Percentiles rank a stretch among this genome's conserved stretches.
Conservation (phyloP, 2,113 vertebrate genomes). For the Pachypanchax playfairii region DNA sequence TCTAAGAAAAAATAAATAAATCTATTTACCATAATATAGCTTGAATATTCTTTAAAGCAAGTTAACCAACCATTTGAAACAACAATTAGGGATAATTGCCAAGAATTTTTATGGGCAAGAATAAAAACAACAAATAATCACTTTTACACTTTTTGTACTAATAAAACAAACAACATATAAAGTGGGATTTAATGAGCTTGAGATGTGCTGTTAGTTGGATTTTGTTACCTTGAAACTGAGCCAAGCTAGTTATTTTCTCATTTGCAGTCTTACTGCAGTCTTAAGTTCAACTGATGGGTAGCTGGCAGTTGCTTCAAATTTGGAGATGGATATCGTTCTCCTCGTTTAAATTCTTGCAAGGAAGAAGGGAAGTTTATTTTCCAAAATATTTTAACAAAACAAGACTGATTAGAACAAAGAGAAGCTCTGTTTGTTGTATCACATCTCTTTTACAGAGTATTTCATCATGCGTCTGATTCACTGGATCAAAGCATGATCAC, state of each 20-base stretch:
- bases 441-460: background rate
- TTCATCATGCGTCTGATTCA: background rate
- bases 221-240: slow-evolving; percentile 1
- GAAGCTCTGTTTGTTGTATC: background rate
- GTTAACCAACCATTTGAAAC: background rate
- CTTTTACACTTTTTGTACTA: background rate
- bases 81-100: background rate
- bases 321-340: slow-evolving; percentile 4
- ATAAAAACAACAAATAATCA: background rate
- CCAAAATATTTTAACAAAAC: slow-evolving; percentile 8
- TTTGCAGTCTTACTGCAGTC: slow-evolving; percentile 11
- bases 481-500: too few relatives aligned
- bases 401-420: background rate
- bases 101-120: background rate
- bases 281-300: slow-evolving; percentile 12
- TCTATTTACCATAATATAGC: background rate
- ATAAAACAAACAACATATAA: slow-evolving; percentile 9
- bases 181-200: slow-evolving; percentile 10
- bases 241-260: slow-evolving; percentile 4
- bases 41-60: background rate
- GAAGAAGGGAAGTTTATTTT: background rate
- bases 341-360: slow-evolving; percentile 21
- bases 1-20: too few relatives aligned
- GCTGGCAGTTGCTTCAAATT: slow-evolving; percentile 14
- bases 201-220: slow-evolving; percentile 5